Conservation (phyloP, 2,113 vertebrate species). For the Jaculus jaculus region DNA sequence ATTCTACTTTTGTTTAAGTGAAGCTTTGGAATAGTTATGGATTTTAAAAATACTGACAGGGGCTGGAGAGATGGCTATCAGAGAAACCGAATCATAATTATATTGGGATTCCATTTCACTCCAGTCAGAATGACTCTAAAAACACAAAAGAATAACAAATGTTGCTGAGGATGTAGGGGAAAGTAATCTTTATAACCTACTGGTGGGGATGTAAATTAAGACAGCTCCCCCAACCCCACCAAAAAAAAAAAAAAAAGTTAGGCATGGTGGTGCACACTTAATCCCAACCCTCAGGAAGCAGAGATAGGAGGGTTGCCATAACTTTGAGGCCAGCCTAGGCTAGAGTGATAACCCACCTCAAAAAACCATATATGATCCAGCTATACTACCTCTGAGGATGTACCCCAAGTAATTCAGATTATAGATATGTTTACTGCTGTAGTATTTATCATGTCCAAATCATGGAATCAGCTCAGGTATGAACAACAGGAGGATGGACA, state of each 20-base stretch:
- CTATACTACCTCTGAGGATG: not conserved
- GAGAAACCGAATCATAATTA: not conserved
- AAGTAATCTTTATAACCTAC: not conserved
- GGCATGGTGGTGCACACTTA: no score
- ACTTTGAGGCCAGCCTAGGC: no score
- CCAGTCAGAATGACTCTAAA: not conserved
- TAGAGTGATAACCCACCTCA: no score
- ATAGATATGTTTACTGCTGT: not conserved
- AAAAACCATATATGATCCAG: not conserved
- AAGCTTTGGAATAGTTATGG: no score
- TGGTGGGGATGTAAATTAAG: not conserved
- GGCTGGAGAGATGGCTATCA: no score
- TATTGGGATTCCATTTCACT: not conserved
- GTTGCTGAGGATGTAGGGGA: not conserved
- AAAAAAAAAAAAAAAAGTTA: no score
- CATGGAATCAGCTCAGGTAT: not conserved
- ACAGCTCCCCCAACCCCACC: no score
- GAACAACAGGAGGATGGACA: not conserved
- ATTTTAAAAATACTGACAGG: no score
- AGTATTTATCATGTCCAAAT: not conserved
- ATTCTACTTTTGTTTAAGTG: no score
- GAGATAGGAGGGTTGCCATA: no score
- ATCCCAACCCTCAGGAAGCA: no score
- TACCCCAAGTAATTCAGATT: not conserved
- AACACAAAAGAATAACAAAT: not conserved